phyloP scores from a whole-genome alignment of 2,797 vertebrate genomes.

The Saxicola maurus region DNA sequence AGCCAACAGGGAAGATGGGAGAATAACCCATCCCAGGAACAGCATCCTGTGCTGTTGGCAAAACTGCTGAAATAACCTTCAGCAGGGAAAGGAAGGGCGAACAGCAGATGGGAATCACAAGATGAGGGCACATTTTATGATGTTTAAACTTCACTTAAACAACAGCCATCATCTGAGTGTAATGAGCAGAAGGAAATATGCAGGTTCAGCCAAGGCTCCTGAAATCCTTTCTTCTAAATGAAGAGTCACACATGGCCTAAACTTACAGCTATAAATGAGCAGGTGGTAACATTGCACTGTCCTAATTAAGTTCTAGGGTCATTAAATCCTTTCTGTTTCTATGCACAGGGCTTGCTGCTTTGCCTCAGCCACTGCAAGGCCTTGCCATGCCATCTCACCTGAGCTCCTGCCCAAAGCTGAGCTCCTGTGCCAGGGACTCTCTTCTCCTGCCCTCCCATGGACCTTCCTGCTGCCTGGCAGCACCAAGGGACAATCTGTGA shows the following conservation, averaged over 20 bases:
- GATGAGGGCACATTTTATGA: background rate
- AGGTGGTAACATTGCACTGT: background rate
- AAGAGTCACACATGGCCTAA: background rate
- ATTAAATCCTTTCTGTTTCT: background rate
- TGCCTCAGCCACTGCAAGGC: fast-evolving
- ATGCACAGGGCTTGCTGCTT: background rate
- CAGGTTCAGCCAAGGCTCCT: background rate
- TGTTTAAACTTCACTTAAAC: background rate
- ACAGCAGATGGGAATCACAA: background rate
- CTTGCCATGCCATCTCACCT: fast-evolving
- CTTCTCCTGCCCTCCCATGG: background rate
- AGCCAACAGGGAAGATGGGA: background rate
- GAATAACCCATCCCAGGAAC: background rate
- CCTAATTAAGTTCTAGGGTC: background rate
- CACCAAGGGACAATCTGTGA: background rate
- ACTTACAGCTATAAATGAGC: background rate
- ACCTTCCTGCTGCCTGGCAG: background rate
- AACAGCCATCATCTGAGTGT: background rate
- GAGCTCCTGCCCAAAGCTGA: background rate
- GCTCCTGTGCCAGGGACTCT: background rate
- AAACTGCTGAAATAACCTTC: background rate
- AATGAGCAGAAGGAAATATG: slow-evolving; percentile 30
- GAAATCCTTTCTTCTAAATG: background rate
- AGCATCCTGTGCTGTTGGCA: background rate
- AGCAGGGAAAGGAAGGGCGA: background rate